phyloP scores from a whole-genome alignment of 2,888 invertebrate genomes.

The Zhuqinia jingwanae region DNA sequence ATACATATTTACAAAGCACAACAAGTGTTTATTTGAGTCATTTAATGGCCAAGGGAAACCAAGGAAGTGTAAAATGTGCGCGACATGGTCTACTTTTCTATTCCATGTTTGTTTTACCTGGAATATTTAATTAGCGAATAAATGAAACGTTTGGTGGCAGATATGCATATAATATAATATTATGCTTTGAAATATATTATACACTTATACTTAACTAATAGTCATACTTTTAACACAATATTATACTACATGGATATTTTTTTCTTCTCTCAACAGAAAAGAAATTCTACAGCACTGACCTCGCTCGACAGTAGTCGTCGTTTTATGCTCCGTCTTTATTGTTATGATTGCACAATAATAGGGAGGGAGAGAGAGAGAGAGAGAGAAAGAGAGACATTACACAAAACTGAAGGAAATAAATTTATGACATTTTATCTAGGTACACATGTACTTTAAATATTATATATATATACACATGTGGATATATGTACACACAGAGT shows the following conservation, averaged over 20 bases:
- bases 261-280: no score
- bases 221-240: no score
- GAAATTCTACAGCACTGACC: slow-evolving; percentile 37
- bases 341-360: slow-evolving; percentile 27
- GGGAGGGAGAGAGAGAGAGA: neutral
- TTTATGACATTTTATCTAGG: slow-evolving; percentile 10
- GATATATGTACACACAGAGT: no score
- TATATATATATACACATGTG: no score
- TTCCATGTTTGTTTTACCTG: neutral
- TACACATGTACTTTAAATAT: no score
- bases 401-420: neutral
- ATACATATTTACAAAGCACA: neutral
- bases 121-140: slow-evolving; percentile 50
- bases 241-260: no score
- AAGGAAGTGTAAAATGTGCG: neutral
- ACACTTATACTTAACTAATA: no score
- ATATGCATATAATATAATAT: no score
- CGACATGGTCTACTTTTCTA: slow-evolving; percentile 10
- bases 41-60: neutral
- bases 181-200: no score
- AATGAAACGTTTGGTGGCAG: neutral
- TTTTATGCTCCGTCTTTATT: slow-evolving; percentile 38
- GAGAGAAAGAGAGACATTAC: neutral
- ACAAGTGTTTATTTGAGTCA: slow-evolving; percentile 30
- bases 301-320: neutral